Evolutionary conservation across 2,888 invertebrate species (phyloP).

Genomic region (Apoda limacodes): DNA sequence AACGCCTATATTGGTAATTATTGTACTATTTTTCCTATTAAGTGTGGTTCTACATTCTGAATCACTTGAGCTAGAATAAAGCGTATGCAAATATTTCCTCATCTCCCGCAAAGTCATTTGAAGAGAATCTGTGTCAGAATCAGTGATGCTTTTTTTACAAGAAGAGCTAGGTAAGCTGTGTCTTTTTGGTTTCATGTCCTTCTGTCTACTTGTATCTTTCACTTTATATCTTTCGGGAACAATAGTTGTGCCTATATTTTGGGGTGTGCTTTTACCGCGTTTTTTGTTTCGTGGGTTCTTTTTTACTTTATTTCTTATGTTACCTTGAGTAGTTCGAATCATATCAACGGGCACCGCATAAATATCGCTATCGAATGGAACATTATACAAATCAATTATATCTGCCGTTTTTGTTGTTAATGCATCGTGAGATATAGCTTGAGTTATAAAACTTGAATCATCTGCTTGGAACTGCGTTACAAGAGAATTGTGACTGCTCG

Average conservation of each 20-base stretch:
- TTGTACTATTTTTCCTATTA: constrained; percentile 56
- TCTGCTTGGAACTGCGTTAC: constrained; percentile 81
- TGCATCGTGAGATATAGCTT: constrained; percentile 89
- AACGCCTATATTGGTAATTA: constrained; percentile 52
- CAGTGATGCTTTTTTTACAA: constrained; percentile 59
- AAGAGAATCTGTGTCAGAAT: constrained; percentile 75
- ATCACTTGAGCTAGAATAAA: constrained; percentile 83
- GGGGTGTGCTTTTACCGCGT: constrained; percentile 44
- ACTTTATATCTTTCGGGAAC: constrained; percentile 38
- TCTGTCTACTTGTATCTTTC: constrained; percentile 44
- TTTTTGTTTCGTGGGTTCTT: constrained; percentile 48
- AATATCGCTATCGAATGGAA: constrained; percentile 89
- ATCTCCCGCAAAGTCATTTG: constrained; percentile 90
- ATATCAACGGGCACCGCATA: constrained; percentile 89
- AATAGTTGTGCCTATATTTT: constrained; percentile 28
- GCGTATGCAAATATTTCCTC: constrained; percentile 83
- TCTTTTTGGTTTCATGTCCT: constrained; percentile 68
- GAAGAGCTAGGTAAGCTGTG: constrained; percentile 79
- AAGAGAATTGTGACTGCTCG: constrained; percentile 87
- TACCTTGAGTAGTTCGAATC: constrained; percentile 69
- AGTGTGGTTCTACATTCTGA: constrained; percentile 65
- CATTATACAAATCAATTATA: constrained; percentile 88
- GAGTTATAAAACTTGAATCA: constrained; percentile 89
- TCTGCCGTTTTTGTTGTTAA: constrained; percentile 76
- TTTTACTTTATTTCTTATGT: constrained; percentile 46